A percentile compares a stretch with the other conserved stretches of the same genome.
These are phyloP conservation scores for Heterochromis multidens DNA, from an alignment of 2,113 vertebrate species.

Conservation along the genomic window DNA sequence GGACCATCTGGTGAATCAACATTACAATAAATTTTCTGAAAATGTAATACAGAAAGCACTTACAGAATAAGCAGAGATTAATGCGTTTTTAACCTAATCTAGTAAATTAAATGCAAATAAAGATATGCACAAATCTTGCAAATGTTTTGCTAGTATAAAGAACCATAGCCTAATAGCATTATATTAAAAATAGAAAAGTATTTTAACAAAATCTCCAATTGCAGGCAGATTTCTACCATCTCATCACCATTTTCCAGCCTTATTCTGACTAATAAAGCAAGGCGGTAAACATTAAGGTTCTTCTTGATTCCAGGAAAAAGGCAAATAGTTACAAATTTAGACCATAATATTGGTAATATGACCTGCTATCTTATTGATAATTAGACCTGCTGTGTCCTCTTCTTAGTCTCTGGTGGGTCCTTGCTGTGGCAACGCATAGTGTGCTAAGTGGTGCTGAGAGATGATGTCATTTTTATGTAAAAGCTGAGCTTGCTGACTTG, in stretches of 20 bases:
- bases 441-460: constrained; percentile 11
- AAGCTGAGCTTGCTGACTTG: constrained; percentile 50
- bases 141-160: no score
- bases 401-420: not conserved
- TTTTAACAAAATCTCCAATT: not conserved
- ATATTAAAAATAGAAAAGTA: not conserved
- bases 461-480: constrained; percentile 80
- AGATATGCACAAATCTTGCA: not conserved
- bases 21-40: not conserved
- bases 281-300: not conserved
- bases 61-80: not conserved
- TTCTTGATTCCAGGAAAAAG: not conserved
- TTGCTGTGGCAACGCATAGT: not conserved
- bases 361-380: not conserved
- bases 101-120: not conserved
- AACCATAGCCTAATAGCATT: no score
- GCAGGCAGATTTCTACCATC: not conserved
- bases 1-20: not conserved
- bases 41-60: not conserved
- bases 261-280: not conserved
- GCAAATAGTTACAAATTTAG: not conserved
- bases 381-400: not conserved
- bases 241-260: not conserved
- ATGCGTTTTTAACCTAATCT: not conserved
- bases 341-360: not conserved